Evolutionary conservation across 1,140 invertebrate genomes (phyloP), one percentile per base, ranked within the genome.

Genomic region (Drusus annulatus): DNA sequence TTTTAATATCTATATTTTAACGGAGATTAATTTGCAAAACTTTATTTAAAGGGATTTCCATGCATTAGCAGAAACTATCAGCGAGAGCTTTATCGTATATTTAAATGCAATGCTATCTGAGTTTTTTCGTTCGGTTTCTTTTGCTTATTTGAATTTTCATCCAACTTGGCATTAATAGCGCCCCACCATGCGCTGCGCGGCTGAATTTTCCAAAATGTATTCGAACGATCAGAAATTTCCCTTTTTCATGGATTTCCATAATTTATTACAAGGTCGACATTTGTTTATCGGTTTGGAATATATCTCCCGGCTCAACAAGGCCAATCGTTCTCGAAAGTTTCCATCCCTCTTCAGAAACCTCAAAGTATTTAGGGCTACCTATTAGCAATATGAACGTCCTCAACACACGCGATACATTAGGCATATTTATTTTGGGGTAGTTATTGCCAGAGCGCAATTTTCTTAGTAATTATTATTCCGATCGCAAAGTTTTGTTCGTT

Each of bases 261-360:
- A 60, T 60, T 17, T 60, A 60, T 60, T 60, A 17, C 56, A 60
- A 45, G 13, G 56, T 60, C 56, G 56, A 13, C 56, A 60, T 60
- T 60, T 19, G 56, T 60, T 23, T 19, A 17, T 21, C n/a, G 56
- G 56, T 17, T 60, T 17, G 56, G 56, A 60, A 17, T 17, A 60
- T 60, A 60, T 17, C 56, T 60, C 56, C 17, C 56, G 19, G 56
- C 19, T 60, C 2, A 23, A 60, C 17, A 23, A 60, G 56, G 56
- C n/a, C 56, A 23, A 17, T 60, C 56, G 56, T 60, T 60, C 56
- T 60, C 56, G 19, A 78, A 65, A 65, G 31, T 78, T 78, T 78
- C 76, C 76, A 21, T 69, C 65, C 65, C 65, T 69, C 65, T 60
- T 60, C 2, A 60, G 56, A 60, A 60, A 19, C 54, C 56, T 19